Conservation (phyloP, 2,113 vertebrate genomes). For the Hemiscyllium ocellatum region DNA sequence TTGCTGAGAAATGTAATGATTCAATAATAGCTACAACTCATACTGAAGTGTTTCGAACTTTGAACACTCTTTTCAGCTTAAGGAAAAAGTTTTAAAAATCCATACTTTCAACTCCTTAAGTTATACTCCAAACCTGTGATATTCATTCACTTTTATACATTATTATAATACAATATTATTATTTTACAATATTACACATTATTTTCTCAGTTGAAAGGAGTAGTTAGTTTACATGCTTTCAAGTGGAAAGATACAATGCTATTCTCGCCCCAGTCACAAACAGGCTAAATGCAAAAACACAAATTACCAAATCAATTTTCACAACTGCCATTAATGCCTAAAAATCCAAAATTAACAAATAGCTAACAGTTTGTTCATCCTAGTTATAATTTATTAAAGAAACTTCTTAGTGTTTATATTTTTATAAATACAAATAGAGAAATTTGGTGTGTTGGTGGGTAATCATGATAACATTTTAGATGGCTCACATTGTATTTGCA, state of each 20-base stretch:
- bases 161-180: background rate
- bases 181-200: background rate
- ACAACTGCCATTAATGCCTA: background rate
- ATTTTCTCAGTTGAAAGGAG: background rate
- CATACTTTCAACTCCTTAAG: background rate
- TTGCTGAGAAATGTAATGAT: background rate
- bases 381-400: background rate
- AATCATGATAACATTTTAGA: background rate
- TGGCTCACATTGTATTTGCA: background rate
- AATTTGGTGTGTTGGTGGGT: background rate
- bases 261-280: background rate
- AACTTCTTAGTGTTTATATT: background rate
- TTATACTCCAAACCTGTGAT: background rate
- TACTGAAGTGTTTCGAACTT: background rate
- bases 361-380: background rate
- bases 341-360: background rate
- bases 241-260: background rate
- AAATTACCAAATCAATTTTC: background rate
- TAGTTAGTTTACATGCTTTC: background rate
- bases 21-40: background rate
- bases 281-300: background rate
- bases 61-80: background rate
- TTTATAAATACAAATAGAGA: background rate
- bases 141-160: background rate
- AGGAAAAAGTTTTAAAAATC: background rate